phyloP scores from a whole-genome alignment of 2,888 invertebrate species.

The Sarcophaga caerulescens region DNA sequence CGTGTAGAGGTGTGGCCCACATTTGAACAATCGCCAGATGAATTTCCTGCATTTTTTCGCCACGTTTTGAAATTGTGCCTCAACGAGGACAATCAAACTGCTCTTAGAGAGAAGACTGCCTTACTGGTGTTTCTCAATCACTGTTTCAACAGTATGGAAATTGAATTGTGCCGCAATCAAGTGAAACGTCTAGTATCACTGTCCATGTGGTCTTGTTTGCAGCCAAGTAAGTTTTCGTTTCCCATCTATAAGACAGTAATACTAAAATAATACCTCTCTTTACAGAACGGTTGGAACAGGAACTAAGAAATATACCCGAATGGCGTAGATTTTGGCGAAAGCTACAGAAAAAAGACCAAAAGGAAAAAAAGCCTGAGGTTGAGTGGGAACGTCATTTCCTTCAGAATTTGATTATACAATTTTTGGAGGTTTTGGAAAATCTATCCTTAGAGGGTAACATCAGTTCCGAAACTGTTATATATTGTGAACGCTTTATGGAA shows the following conservation, averaged over 20 bases:
- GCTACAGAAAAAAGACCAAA: constrained; percentile 89
- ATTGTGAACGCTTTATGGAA: constrained; percentile 97
- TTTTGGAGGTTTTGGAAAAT: constrained; percentile 89
- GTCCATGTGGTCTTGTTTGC: constrained; percentile 95
- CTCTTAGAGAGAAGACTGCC: constrained; percentile 90
- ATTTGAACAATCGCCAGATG: constrained; percentile 88
- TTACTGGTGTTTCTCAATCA: constrained; percentile 96
- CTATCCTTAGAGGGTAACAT: constrained; percentile 86
- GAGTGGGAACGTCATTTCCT: constrained; percentile 94
- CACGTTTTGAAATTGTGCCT: constrained; percentile 90
- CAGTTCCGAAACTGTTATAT: constrained; percentile 84
- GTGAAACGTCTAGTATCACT: constrained; percentile 95
- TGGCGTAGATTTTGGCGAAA: constrained; percentile 96
- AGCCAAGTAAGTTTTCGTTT: constrained; percentile 84
- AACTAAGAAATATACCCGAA: constrained; percentile 92
- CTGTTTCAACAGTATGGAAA: constrained; percentile 98
- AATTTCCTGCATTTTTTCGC: constrained; percentile 91
- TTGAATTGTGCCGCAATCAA: constrained; percentile 94
- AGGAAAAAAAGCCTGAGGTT: constrained; percentile 85
- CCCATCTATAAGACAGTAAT: neutral
- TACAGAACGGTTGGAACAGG: constrained; percentile 90
- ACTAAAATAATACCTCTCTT: neutral
- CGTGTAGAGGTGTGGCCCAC: constrained; percentile 98
- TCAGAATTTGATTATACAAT: constrained; percentile 91
- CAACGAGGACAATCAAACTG: constrained; percentile 70